Conservation (phyloP, 2,888 invertebrate species). For the Norana najaformis region DNA sequence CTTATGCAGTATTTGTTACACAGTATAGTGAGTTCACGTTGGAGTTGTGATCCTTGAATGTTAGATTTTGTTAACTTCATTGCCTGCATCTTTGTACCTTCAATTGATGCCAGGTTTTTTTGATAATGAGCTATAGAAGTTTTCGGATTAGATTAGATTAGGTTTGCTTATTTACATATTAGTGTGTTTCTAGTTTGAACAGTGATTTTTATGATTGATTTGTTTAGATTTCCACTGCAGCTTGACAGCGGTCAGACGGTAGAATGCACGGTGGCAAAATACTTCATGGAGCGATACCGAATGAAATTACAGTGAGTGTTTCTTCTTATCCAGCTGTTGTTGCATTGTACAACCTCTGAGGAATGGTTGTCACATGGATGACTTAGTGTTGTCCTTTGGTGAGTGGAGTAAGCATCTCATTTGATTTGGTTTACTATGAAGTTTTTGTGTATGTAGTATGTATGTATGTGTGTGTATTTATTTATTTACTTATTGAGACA, state of each 20-base stretch:
- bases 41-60: too few relatives aligned
- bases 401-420: background rate
- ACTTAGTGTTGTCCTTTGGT: background rate
- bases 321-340: background rate
- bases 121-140: too few relatives aligned
- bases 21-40: too few relatives aligned
- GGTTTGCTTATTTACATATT: background rate
- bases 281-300: slow-evolving; percentile 98
- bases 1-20: background rate
- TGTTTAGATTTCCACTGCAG: slow-evolving; percentile 83
- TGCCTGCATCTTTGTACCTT: too few relatives aligned
- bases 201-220: background rate
- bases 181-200: background rate
- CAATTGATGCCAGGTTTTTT: too few relatives aligned
- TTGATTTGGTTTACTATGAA: background rate
- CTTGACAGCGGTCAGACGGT: slow-evolving; percentile 98
- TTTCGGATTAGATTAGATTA: background rate
- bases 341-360: background rate
- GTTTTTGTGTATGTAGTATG: background rate
- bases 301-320: slow-evolving; percentile 84
- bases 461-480: background rate
- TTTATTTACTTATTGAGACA: background rate
- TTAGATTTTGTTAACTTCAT: too few relatives aligned
- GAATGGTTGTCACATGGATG: background rate
- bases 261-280: slow-evolving; percentile 99